Percentiles rank a stretch among this genome's conserved stretches.
Evolutionary conservation across 2,888 invertebrate species (phyloP).

Genomic region (Acronicta leporina): DNA sequence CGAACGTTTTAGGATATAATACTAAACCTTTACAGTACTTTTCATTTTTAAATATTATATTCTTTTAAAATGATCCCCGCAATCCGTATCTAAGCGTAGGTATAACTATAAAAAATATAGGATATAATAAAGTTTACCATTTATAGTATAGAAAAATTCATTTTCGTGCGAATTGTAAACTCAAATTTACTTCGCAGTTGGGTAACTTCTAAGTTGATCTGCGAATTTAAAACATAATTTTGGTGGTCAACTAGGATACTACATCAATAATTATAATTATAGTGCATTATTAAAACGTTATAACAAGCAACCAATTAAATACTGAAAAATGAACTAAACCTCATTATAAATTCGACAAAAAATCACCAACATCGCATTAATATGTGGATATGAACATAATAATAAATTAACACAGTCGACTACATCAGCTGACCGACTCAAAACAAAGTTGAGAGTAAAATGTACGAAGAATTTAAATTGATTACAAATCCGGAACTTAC

Average conservation of each 20-base stretch:
- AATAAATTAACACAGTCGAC: not conserved
- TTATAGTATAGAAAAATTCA: no score
- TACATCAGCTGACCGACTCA: constrained; percentile 36
- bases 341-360: constrained; percentile 38
- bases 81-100: no score
- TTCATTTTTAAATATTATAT: no score
- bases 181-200: no score
- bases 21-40: not conserved
- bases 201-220: no score
- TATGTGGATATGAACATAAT: not conserved
- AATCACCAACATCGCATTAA: constrained; percentile 12
- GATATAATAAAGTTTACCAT: no score
- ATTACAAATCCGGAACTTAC: constrained; percentile 46
- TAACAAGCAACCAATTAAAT: constrained; percentile 43
- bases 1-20: constrained; percentile 36
- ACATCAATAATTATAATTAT: constrained; percentile 43
- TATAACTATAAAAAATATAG: no score
- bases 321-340: constrained; percentile 38
- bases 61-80: not conserved
- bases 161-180: no score
- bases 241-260: constrained; percentile 11
- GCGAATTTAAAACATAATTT: no score
- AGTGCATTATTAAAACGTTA: constrained; percentile 25
- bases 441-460: constrained; percentile 30
- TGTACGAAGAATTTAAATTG: constrained; percentile 56